phyloP scores from a whole-genome alignment of 2,797 vertebrate species.

The Chaenodraco wilsoni region DNA sequence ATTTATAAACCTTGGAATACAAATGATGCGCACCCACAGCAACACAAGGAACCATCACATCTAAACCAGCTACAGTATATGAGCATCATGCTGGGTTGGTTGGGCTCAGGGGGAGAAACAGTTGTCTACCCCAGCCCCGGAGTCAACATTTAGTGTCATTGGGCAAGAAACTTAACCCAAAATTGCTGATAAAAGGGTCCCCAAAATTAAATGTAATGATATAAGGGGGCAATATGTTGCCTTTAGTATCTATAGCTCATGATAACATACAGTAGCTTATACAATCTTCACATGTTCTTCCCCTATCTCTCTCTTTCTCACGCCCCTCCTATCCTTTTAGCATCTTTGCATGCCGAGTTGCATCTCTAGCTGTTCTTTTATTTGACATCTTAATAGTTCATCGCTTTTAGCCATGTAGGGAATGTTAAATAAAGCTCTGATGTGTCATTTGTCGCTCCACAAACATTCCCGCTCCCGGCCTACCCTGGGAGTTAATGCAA shows the following conservation, averaged over 20 bases:
- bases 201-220: no score
- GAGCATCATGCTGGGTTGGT: background rate
- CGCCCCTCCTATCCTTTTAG: constrained; percentile 45
- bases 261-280: constrained; percentile 14
- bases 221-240: background rate
- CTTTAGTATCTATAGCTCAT: constrained; percentile 2
- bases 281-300: constrained; percentile 11
- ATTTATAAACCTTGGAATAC: constrained; percentile 1
- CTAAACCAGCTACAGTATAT: background rate
- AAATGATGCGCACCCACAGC: background rate
- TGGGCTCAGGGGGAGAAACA: no score
- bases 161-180: no score
- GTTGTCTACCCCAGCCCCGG: no score
- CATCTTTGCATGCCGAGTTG: constrained; percentile 68
- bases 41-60: constrained; percentile 2
- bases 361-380: constrained; percentile 64
- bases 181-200: no score
- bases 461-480: constrained; percentile 77
- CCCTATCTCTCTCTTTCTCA: constrained; percentile 5
- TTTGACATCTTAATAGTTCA: constrained; percentile 80
- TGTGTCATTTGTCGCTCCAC: constrained; percentile 81
- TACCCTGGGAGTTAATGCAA: constrained; percentile 82
- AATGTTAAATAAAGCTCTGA: constrained; percentile 82
- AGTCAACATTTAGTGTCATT: no score
- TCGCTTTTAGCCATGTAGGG: constrained; percentile 75